A percentile compares a stretch with the other conserved stretches of the same genome.
Evolutionary conservation across 2,113 vertebrate species (phyloP).

Genomic region (Agapornis roseicollis): DNA sequence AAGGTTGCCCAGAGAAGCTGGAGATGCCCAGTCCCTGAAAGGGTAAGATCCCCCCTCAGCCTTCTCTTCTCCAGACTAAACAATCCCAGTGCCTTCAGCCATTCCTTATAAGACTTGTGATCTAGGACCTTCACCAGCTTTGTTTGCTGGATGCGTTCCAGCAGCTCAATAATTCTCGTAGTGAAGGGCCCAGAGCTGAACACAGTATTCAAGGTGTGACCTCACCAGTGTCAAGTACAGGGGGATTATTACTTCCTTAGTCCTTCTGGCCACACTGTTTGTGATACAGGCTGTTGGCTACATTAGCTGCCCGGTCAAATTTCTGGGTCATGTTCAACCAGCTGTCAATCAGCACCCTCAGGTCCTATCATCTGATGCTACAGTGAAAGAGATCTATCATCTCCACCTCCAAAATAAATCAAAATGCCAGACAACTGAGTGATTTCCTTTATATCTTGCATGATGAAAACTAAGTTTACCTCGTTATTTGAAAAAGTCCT

Average conservation of each 20-base stretch:
- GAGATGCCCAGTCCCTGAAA: neutral
- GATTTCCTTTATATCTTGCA: neutral
- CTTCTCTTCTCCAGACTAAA: neutral
- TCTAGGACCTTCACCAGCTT: neutral
- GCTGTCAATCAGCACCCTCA: neutral
- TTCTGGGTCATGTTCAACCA: neutral
- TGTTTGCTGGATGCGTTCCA: neutral
- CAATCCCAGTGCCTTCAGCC: neutral
- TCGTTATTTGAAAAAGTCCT: neutral
- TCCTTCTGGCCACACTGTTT: neutral
- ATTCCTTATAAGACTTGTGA: neutral
- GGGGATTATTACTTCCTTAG: neutral
- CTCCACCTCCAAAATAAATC: neutral
- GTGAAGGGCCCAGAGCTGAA: neutral
- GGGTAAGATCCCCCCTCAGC: neutral
- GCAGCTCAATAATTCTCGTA: neutral
- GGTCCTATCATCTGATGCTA: neutral
- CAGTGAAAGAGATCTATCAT: neutral
- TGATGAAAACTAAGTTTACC: neutral
- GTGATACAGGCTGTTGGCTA: neutral
- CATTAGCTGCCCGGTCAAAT: neutral
- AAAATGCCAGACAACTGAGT: neutral
- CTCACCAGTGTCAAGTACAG: neutral
- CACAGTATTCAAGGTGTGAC: neutral
- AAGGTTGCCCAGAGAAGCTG: neutral